Conservation (phyloP, 2,888 invertebrate genomes). For the Cheilosia urbana region DNA sequence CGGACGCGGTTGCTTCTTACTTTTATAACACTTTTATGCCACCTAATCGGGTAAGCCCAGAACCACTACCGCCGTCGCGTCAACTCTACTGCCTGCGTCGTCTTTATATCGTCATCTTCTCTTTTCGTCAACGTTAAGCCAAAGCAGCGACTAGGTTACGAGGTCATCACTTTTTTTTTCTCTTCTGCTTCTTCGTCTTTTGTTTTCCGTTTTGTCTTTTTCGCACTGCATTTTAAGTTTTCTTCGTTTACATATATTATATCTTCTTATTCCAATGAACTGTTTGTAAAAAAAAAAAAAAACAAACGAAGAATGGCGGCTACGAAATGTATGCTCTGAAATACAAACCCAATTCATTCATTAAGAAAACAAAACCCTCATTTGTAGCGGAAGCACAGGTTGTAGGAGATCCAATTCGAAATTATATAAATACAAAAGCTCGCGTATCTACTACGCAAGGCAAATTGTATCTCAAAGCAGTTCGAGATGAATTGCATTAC, state of each 20-base stretch:
- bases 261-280: slow-evolving; percentile 32
- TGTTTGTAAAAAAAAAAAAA: slow-evolving; percentile 11
- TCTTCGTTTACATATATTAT: slow-evolving; percentile 40
- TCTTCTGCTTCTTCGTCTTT: slow-evolving; percentile 13
- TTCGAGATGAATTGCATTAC: slow-evolving; percentile 53
- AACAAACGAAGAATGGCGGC: not conserved
- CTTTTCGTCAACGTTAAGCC: slow-evolving; percentile 62
- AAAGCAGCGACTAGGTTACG: slow-evolving; percentile 69
- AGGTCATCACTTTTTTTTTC: slow-evolving; percentile 66
- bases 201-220: slow-evolving; percentile 29
- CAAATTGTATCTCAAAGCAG: slow-evolving; percentile 43
- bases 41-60: slow-evolving; percentile 52
- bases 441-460: not conserved
- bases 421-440: slow-evolving; percentile 31
- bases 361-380: slow-evolving; percentile 16
- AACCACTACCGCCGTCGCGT: slow-evolving; percentile 1
- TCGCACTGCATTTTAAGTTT: slow-evolving; percentile 53
- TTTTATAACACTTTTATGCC: slow-evolving; percentile 56
- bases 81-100: slow-evolving; percentile 30
- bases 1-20: slow-evolving; percentile 45
- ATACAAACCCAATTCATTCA: slow-evolving; percentile 49
- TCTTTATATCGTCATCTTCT: slow-evolving; percentile 52
- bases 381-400: slow-evolving; percentile 26
- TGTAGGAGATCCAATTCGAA: slow-evolving; percentile 28
- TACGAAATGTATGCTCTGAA: slow-evolving; percentile 44